phyloP scores from a whole-genome alignment of 1,140 invertebrate genomes.

The Papilio polytes region DNA sequence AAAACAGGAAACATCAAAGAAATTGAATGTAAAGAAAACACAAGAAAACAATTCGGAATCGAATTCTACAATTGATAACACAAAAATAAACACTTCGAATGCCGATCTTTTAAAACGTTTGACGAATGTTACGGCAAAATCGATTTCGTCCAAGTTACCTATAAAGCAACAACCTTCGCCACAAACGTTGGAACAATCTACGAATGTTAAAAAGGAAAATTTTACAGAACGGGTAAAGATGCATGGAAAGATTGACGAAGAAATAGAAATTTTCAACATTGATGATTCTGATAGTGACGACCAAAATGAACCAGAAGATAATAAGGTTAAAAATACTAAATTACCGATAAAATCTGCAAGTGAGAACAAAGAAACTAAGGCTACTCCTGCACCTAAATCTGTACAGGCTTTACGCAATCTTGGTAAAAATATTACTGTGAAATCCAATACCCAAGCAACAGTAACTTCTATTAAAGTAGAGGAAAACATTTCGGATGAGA shows the following conservation, averaged over 20 bases:
- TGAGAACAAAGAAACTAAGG: slow-evolving; percentile 40
- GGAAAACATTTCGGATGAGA: not conserved
- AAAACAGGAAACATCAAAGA: slow-evolving; percentile 15
- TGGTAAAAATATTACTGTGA: slow-evolving; percentile 61
- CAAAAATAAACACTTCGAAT: slow-evolving; percentile 18
- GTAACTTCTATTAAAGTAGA: slow-evolving; percentile 14
- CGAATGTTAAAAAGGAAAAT: slow-evolving; percentile 42
- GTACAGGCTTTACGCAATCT: slow-evolving; percentile 50
- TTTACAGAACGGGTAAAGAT: slow-evolving; percentile 35
- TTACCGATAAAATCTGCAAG: slow-evolving; percentile 7
- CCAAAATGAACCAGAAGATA: slow-evolving; percentile 37
- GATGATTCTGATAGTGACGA: slow-evolving; percentile 76
- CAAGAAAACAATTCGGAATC: not conserved
- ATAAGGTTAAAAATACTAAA: slow-evolving; percentile 19
- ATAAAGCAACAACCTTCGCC: slow-evolving; percentile 14
- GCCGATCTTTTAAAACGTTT: slow-evolving; percentile 35
- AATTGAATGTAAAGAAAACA: not conserved
- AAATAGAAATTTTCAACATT: slow-evolving; percentile 73
- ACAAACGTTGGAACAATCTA: slow-evolving; percentile 4
- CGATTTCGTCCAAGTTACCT: slow-evolving; percentile 8
- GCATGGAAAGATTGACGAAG: slow-evolving; percentile 51
- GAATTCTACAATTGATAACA: slow-evolving; percentile 1
- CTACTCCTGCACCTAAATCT: slow-evolving; percentile 33
- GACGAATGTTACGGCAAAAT: slow-evolving; percentile 32
- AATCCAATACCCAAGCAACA: slow-evolving; percentile 43